These are phyloP conservation scores for Macaca nemestrina DNA, from an alignment of 2,113 vertebrate species.

Conservation along the genomic window DNA sequence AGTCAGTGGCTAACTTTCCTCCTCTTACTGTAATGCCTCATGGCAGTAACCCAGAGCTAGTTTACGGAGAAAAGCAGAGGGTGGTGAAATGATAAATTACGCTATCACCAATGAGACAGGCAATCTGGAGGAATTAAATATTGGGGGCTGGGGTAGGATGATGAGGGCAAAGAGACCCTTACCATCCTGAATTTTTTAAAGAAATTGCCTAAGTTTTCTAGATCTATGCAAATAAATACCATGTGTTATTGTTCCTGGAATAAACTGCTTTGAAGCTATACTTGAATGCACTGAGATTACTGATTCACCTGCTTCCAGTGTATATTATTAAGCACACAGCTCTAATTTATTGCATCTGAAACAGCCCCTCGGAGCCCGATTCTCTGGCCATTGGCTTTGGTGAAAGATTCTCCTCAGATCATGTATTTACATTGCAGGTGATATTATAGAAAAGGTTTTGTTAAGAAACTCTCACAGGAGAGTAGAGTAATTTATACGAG, in stretches of 20 bases:
- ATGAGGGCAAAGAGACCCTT: neutral
- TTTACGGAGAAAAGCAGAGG: neutral
- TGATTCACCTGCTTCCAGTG: neutral
- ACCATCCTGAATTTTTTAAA: neutral
- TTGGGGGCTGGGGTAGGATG: neutral
- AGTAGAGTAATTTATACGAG: neutral
- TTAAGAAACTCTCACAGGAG: neutral
- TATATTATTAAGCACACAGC: conserved; percentile 35
- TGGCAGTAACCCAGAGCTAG: neutral
- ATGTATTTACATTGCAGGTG: neutral
- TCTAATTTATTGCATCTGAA: conserved; percentile 60
- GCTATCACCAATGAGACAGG: neutral
- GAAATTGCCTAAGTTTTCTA: neutral
- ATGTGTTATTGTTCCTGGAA: conserved; percentile 31
- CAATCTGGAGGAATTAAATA: neutral
- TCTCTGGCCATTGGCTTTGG: neutral
- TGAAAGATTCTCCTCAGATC: neutral
- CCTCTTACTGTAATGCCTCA: neutral
- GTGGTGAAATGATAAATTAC: neutral
- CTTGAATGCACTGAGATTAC: conserved; percentile 35
- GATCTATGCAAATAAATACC: conserved; percentile 20
- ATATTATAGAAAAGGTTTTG: neutral
- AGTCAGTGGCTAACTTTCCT: neutral
- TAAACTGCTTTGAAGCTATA: conserved; percentile 31
- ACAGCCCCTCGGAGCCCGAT: neutral